These are phyloP conservation scores for Pandemis corylana DNA, from an alignment of 2,888 invertebrate genomes.

Conservation along the genomic window DNA sequence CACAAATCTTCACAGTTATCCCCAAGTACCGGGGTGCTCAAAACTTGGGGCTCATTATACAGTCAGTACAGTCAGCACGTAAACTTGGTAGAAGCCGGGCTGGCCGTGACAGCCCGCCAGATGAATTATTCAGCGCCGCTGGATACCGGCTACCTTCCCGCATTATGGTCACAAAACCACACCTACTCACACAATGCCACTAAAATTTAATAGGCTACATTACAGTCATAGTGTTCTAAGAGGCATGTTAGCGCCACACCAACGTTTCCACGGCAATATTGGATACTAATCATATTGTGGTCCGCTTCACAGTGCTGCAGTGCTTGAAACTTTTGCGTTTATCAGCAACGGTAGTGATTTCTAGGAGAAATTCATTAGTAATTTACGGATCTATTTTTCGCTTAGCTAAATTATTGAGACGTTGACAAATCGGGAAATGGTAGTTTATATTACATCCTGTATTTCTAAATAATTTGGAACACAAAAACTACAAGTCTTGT, in stretches of 20 bases:
- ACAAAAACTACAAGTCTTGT: neutral
- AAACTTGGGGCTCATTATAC: constrained; percentile 37
- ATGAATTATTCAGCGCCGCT: constrained; percentile 75
- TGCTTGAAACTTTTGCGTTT: neutral
- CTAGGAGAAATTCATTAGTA: too few relatives aligned
- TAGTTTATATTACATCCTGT: too few relatives aligned
- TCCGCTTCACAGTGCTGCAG: neutral
- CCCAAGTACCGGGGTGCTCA: constrained; percentile 30
- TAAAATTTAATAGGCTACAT: constrained; percentile 34
- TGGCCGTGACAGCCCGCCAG: constrained; percentile 61
- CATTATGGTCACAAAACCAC: constrained; percentile 55
- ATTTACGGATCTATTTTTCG: too few relatives aligned
- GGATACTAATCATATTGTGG: neutral
- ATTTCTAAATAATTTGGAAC: too few relatives aligned
- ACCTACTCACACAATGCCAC: constrained; percentile 50
- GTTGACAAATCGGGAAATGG: too few relatives aligned
- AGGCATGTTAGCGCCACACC: neutral
- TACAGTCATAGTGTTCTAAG: constrained; percentile 22
- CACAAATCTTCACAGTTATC: constrained; percentile 25
- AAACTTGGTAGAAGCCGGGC: constrained; percentile 30
- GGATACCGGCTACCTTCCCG: constrained; percentile 57
- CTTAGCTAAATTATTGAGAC: too few relatives aligned
- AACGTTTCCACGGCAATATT: neutral
- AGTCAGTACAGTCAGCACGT: constrained; percentile 24
- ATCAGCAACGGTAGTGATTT: neutral